phyloP scores from a whole-genome alignment of 1,140 invertebrate genomes.

The Sipha flava region DNA sequence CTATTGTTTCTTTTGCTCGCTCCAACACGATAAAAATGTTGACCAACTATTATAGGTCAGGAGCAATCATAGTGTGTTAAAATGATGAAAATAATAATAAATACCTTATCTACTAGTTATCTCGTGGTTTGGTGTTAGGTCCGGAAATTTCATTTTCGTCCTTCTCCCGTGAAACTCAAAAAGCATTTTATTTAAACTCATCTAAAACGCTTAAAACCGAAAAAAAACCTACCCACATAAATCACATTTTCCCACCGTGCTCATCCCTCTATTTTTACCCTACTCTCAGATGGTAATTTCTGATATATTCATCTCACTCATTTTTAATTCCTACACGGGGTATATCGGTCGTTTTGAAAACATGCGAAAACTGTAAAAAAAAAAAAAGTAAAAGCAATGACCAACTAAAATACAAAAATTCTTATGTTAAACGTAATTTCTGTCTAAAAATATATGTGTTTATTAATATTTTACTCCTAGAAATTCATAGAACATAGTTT shows the following conservation, averaged over 20 bases:
- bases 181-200: slow-evolving; percentile 20
- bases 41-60: neutral
- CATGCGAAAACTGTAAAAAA: neutral
- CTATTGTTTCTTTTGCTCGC: neutral
- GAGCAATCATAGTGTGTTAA: neutral
- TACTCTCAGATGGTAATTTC: slow-evolving; percentile 10
- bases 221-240: slow-evolving; percentile 16
- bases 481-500: too few relatives aligned
- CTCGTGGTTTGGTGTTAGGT: neutral
- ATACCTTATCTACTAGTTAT: neutral
- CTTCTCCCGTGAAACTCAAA: neutral
- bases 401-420: neutral
- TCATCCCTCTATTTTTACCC: neutral
- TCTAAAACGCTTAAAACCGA: slow-evolving; percentile 13
- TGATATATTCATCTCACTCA: neutral
- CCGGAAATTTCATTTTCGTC: slow-evolving; percentile 27
- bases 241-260: neutral
- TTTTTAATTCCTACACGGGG: neutral
- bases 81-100: slow-evolving; percentile 13
- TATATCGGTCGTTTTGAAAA: neutral
- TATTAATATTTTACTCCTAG: too few relatives aligned
- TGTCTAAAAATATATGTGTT: too few relatives aligned
- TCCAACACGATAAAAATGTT: slow-evolving; percentile 8
- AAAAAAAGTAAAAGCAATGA: too few relatives aligned
- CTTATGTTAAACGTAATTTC: neutral